Base-by-base conservation (phyloP, 2,113 vertebrate genomes). In the Vidua macroura region DNA sequence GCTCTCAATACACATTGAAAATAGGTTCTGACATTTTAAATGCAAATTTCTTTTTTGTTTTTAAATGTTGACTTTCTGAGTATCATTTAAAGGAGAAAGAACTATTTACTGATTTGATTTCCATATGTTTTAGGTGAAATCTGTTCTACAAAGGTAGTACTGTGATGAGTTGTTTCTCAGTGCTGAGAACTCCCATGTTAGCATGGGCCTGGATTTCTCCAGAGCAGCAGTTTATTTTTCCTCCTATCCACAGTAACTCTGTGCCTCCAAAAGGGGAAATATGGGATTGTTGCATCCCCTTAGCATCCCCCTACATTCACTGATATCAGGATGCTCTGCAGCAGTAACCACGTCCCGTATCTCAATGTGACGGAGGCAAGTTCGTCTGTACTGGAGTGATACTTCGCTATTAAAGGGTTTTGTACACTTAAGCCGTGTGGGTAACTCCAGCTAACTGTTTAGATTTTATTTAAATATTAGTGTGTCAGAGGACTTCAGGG, bases 61-160 rank as follows among this genome's bases (percentile, higher is more conserved):
- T 46, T 39, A 82, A 75, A 82, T 64, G 8, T 58, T 89, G 35
- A 49, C 17, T 79, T 72, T 83, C n/a, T 63, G 27, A 69, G 4
- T 35, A 76, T 21, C 13, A 78, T 75, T 82, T 74, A 33, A 73
- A 94, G 48, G 30, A 66, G 35, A 86, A 87, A 79, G 11, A 70
- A 30, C 11, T 84, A 23, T 55, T 86, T 78, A 64, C 22, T 84
- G 52, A 48, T 39, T 74, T 92, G 19, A 11, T 95, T 95, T 93
- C 41, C 31, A 17, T 48, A 41, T 41, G 31, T 58, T 88, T 86
- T 59, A 37, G 4, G 43, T 70, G 16, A 86, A 92, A 67, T 64
- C 19, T 64, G 2, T 62, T 79, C 53, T 69, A 27, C 9, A 51
- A 53, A 77, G 43, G 7, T 37, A 31, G 28, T 77, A 25, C 7